These are phyloP conservation scores for Diadophis punctatus DNA, from an alignment of 2,113 vertebrate genomes.

Conservation along the genomic window DNA sequence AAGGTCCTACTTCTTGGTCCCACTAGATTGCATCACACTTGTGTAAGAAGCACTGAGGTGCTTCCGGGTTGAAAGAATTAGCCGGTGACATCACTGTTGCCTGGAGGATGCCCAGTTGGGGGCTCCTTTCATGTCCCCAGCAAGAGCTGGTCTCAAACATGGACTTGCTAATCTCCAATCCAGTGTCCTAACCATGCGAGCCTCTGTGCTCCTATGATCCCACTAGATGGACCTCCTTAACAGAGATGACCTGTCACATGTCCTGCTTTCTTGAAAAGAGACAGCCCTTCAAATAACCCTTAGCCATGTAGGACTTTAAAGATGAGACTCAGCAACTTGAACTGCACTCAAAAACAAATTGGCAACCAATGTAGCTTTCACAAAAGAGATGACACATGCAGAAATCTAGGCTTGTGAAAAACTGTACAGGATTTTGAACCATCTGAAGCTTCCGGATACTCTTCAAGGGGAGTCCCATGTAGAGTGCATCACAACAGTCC, in stretches of 20 bases:
- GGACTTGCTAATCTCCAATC: not conserved
- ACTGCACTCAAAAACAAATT: not conserved
- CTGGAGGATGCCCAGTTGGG: not conserved
- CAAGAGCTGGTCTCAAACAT: not conserved
- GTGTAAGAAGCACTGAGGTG: too few relatives aligned
- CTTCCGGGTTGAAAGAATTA: not conserved
- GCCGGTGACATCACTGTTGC: too few relatives aligned
- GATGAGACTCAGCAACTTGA: not conserved
- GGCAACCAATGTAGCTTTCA: not conserved
- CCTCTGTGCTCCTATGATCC: too few relatives aligned
- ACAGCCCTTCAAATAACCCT: not conserved
- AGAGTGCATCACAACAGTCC: not conserved
- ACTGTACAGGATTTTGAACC: not conserved
- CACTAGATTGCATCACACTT: not conserved
- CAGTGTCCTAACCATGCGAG: not conserved
- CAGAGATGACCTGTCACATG: too few relatives aligned
- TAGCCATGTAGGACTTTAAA: not conserved
- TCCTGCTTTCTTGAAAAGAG: too few relatives aligned
- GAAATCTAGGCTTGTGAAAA: not conserved
- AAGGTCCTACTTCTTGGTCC: too few relatives aligned
- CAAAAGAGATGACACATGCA: not conserved
- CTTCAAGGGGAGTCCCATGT: not conserved
- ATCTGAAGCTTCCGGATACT: not conserved
- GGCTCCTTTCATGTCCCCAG: not conserved
- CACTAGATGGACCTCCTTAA: too few relatives aligned